Base-by-base conservation (phyloP, 2,888 invertebrate species). In the Digitonthophagus gazella region DNA sequence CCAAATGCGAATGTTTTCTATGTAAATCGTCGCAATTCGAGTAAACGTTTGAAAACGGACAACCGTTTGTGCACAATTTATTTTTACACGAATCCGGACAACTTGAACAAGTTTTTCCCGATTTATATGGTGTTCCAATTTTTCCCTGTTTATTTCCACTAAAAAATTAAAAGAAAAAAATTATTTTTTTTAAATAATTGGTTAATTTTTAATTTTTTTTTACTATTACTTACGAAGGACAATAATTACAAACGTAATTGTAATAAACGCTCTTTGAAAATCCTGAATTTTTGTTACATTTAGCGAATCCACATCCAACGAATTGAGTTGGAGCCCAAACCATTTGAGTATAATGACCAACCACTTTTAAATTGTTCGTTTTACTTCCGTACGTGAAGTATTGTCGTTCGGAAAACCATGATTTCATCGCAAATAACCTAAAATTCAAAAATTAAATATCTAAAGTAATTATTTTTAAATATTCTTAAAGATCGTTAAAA, bases 241-340 rank as follows among this genome's bases (percentile, higher is more conserved):
- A 93, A 80, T 93, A 93, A 83, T 93, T 92, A 81, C 93, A 93
- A 20, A 93, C 90, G 80, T 93, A 93, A 81, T 91, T 92, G 82
- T 88, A 93, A 81, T 90, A 93, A 83, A 87, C 83, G 82, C 83
- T 70, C 85, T 87, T 83, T 85, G 85, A 11, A 85, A 87, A 22
- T 61, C 76, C 76, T 2, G 88, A 89, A 8, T 86, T 86, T 18
- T 82, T 81, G n/a, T 84, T 80, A 78, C 93, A 93, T 77, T 88
- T 86, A 16, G 90, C 86, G 74, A 92, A 84, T 0, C 93, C 92
- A 76, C 93, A 93, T 54, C 93, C 93, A 14, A 93, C 88, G 79
- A 90, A 88, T 79, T 92, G 92, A 15, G 88, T 89, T 2, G 91
- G 86, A 8, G 92, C 92, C 93, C 93, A 93, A 18, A 91, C 91